Base-by-base conservation (phyloP, 92 coral and sea anemone genomes). In the Meandrina meandrites region DNA sequence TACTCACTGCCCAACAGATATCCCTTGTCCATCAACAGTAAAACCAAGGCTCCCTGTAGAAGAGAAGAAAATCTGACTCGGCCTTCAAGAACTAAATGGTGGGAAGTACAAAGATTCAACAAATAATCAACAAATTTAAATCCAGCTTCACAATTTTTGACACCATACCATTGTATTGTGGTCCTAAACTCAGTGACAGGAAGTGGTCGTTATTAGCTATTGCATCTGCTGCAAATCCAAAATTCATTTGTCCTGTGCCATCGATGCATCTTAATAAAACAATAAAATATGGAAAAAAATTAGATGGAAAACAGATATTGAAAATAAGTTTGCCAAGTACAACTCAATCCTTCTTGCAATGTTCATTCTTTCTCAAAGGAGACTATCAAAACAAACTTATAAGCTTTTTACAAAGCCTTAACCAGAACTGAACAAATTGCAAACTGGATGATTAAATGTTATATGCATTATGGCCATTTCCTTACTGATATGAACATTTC, bases 181-280 rank as follows among this genome's bases (percentile, higher is more conserved):
- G 62, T 67, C 75, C 88, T 27, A 47, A 27, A 32, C 15, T 62
- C 16, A 76, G n/a, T 42, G 88, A 68, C 8, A 85, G 60, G 45
- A 74, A 73, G 36, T 35, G n/a, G 18, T 84, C 87, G 5, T 74
- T 79, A 27, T 60, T 60, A 19, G 72, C 74, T 28, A 47, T 22
- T 2, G 76, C 67, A 32, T 81, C 91, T 18, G 45, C 66, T 34
- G 84, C 60, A 85, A 88, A 88, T 78, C 91, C 91, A 76, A 88
- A 83, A 66, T 88, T 88, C 10, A 88, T 40, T 18, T 77, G 87
- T 27, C 91, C 91, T n/a, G 87, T 18, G 21, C 76, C 88, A 31
- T 88, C 91, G 18, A 42, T 40, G 70, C 40, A 78, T 75, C 91
- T 88, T 54, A 37, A 75, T 12, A 8, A 31, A 70, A 34, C 31